Base-by-base conservation (phyloP, 2,797 vertebrate genomes). In the Alfaro cultratus region DNA sequence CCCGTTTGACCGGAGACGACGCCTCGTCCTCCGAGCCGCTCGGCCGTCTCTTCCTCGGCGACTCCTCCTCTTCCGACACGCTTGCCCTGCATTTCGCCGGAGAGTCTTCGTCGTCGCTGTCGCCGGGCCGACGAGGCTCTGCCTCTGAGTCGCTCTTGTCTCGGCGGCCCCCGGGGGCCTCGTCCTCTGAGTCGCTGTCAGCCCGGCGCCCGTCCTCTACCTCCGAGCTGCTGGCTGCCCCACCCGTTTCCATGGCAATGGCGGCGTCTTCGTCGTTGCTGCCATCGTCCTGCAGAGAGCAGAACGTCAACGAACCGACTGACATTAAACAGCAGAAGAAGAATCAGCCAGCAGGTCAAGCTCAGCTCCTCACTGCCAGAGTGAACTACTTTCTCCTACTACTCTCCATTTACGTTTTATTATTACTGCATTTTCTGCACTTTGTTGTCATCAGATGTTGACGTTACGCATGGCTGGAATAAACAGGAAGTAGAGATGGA, bases 211-310 rank as follows among this genome's bases (percentile, higher is more conserved):
- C 85, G 53, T 91, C 95, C 34, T 97, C 97, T 0, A 82, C 84
- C 80, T 95, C 95, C 0, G 94, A 95, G 51, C 85, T 89, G 5
- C 92, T 95, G 76, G 80, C 92, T 26, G 85, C 92, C 18, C 47
- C 91, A 84, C 92, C 88, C 73, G 85, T 87, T 79, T 88, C 91
- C 57, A 79, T 87, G 86, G 82, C 70, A 0, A 5, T 60, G 3
- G 88, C 82, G 2, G 94, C 94, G 16, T 93, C 96, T 77, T 97
- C 97, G 26, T 94, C 92, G 41, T 97, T 96, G 80, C 97, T 98
- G 75, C 93, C 95, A 2, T 98, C 97, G 26, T 98, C 97, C 98
- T 99, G 93, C 57, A 0, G 4, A 92, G 90, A 78, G 53, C 43
- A 15, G 29, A 16, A 2, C 9, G n/a, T 64, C 51, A 68, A 31